phyloP scores from a whole-genome alignment of 2,113 vertebrate genomes.

The Zosterops lateralis region DNA sequence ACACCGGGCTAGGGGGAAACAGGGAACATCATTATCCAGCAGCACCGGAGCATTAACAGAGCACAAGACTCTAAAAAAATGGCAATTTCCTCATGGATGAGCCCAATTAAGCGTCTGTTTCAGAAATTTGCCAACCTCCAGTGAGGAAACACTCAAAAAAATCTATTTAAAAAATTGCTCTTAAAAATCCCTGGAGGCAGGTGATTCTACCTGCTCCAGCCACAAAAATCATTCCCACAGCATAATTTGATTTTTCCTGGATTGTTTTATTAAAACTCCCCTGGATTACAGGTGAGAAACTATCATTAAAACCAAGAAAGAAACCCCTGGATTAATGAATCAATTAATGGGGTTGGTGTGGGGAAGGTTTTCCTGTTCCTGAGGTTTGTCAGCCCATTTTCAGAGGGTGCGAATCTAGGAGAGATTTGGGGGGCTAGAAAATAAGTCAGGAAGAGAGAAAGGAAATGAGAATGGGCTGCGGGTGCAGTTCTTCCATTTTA shows the following conservation, averaged over 20 bases:
- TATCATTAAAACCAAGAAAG: background rate
- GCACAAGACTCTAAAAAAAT: background rate
- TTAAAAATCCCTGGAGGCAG: background rate
- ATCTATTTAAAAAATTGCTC: background rate
- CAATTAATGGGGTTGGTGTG: accelerated
- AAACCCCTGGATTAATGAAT: background rate
- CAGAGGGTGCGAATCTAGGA: background rate
- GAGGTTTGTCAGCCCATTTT: background rate
- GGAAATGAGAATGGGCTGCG: background rate
- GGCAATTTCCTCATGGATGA: accelerated
- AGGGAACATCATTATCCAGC: background rate
- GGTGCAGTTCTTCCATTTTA: background rate
- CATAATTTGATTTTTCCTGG: background rate
- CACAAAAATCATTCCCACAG: background rate
- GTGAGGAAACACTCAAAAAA: background rate
- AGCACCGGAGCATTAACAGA: background rate
- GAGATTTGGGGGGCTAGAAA: background rate
- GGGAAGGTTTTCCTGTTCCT: background rate
- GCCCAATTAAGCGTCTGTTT: accelerated
- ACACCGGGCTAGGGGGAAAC: background rate
- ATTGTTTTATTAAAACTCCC: background rate
- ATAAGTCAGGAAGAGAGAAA: background rate
- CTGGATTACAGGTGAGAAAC: background rate
- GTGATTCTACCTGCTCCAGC: background rate
- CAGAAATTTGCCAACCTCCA: background rate